Evolutionary conservation across 35 echinoderm and acorn worm species (phyloP), one percentile per base, ranked within the genome.

Genomic region (Eucidaris tribuloides): DNA sequence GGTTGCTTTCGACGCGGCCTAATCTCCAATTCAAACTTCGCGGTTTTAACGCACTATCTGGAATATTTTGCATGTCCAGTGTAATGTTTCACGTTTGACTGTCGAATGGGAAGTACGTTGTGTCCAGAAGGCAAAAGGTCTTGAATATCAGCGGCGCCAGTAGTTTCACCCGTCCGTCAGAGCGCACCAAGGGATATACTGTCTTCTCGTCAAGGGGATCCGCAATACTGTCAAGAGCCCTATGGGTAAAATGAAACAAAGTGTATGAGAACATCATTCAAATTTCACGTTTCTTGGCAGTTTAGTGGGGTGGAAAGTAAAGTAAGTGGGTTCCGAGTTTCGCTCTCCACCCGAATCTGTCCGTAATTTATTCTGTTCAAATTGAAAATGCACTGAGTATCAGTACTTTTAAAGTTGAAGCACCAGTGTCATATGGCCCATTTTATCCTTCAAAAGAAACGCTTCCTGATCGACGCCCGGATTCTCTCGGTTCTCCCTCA

Each of bases 91-190:
- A 74, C 6, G 68, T 44, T 22, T 74, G 68, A 22, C 44, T 74
- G 68, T 74, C 68, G 68, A 74, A 74, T 3, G 68, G 68, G n/a
- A 74, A 74, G 68, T 74, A 42, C 5, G 37, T 19, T 1, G 44
- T 40, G 33, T 44, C 9, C 15, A 40, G 24, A 4, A 74, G 68
- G 9, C 68, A 74, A 40, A 41, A 74, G 0, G 68, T 74, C 35
- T 42, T n/a, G 68, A 74, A 74, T 42, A 33, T 33, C 2, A 36
- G 6, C 37, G 61, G 61, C 19, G 37, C 28, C 1, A 34, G 30
- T 7, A 64, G 2, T 34, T 34, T 27, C 28, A 64, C 19, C 28
- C 37, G 37, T 14, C 61, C 61, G 61, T 64, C 61, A 1, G 61
- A 64, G 61, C 30, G 37, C 7, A 64, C 15, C 28, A 64, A 15